These are phyloP conservation scores for Rhinoraja longicauda DNA, from an alignment of 2,797 vertebrate genomes.

Conservation along the genomic window DNA sequence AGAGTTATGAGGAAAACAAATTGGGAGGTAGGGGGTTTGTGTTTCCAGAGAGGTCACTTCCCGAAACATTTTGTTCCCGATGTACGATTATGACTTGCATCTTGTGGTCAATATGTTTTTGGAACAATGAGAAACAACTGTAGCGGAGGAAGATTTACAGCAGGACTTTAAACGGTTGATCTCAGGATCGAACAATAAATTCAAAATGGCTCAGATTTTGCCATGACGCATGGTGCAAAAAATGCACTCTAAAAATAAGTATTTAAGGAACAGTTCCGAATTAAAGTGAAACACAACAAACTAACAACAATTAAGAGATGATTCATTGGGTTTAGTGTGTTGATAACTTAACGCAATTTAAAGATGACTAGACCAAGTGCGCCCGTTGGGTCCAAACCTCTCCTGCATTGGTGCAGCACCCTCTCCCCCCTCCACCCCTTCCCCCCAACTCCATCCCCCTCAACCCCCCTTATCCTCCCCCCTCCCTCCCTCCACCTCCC, in stretches of 20 bases:
- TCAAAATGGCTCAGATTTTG: background rate
- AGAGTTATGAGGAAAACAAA: no score
- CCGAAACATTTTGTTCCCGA: background rate
- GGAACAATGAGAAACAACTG: background rate
- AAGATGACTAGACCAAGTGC: no score
- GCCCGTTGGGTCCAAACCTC: no score
- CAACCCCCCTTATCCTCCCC: no score
- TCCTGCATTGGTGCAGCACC: no score
- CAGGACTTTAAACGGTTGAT: background rate
- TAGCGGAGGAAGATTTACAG: background rate
- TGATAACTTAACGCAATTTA: background rate
- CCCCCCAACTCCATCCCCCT: no score
- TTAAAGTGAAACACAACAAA: background rate
- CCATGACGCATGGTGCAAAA: background rate
- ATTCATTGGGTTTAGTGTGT: background rate
- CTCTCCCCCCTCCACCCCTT: no score
- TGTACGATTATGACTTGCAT: background rate
- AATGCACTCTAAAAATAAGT: background rate
- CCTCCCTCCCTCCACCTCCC: no score
- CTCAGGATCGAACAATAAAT: background rate
- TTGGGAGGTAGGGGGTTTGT: background rate
- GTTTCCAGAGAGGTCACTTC: background rate
- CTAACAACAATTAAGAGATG: background rate
- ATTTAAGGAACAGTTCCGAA: background rate
- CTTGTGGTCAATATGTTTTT: background rate